phyloP scores from a whole-genome alignment of 2,113 vertebrate genomes.

The Rhea pennata region DNA sequence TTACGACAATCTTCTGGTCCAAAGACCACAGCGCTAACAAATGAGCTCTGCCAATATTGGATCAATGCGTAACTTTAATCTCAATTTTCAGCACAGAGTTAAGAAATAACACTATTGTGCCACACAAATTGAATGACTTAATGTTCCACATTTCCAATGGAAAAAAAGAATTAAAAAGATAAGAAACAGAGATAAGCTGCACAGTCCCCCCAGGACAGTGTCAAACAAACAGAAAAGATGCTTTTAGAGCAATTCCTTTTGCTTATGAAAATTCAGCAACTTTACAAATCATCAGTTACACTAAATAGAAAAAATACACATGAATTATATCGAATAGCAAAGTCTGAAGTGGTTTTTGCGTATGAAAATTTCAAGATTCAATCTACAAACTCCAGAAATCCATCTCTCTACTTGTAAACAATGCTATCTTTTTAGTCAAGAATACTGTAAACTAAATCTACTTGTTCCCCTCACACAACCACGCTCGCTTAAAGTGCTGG shows the following conservation, averaged over 20 bases:
- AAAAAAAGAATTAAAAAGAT: not conserved
- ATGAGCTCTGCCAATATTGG: not conserved
- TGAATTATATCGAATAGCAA: not conserved
- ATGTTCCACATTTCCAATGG: not conserved
- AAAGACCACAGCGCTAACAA: constrained; percentile 19
- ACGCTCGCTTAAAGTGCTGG: not conserved
- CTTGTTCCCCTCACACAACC: accelerated
- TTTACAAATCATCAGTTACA: not conserved
- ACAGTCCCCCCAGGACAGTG: not conserved
- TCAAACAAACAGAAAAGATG: not conserved
- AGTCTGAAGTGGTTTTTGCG: not conserved
- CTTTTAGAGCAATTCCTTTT: not conserved
- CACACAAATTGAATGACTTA: not conserved
- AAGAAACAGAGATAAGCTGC: not conserved
- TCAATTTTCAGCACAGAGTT: not conserved
- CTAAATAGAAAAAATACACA: accelerated
- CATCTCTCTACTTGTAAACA: not conserved
- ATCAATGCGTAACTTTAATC: constrained; percentile 10
- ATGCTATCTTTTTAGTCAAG: not conserved
- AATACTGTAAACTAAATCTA: not conserved
- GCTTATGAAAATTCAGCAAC: not conserved
- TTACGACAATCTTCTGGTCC: constrained; percentile 18
- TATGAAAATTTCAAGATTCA: not conserved
- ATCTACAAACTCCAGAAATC: not conserved
- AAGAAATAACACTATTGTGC: not conserved